These are phyloP conservation scores for Lucilia sericata DNA, from an alignment of 1,140 invertebrate genomes.

Conservation along the genomic window DNA sequence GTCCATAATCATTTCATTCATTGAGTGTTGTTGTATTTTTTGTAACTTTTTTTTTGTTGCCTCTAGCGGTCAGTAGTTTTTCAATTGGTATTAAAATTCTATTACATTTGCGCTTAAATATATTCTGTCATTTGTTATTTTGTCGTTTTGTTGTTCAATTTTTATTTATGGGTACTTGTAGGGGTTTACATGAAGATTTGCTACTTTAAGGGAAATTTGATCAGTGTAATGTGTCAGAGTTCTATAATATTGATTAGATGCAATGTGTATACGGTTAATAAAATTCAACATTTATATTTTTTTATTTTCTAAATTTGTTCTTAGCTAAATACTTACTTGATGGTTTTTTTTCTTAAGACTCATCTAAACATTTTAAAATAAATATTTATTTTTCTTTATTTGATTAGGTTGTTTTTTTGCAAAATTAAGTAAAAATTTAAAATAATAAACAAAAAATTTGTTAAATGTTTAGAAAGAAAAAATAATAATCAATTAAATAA, in stretches of 20 bases:
- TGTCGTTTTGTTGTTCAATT: neutral
- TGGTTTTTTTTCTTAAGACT: neutral
- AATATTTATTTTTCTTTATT: no score
- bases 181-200: constrained; percentile 42
- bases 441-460: neutral
- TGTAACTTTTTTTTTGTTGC: constrained; percentile 35
- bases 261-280: constrained; percentile 25
- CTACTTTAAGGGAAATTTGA: constrained; percentile 19
- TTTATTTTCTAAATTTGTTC: neutral
- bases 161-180: constrained; percentile 33
- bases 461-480: neutral
- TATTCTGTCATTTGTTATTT: neutral
- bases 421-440: neutral
- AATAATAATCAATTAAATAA: no score
- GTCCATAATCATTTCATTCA: neutral
- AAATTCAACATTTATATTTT: neutral
- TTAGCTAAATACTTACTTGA: neutral
- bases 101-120: constrained; percentile 38
- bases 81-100: constrained; percentile 44
- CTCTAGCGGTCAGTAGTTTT: constrained; percentile 42
- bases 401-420: neutral
- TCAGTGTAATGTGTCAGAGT: neutral
- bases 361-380: no score
- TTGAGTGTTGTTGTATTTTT: constrained; percentile 22
- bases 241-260: neutral